phyloP scores from a whole-genome alignment of 2,113 vertebrate genomes.

The Lucifuga dentata region DNA sequence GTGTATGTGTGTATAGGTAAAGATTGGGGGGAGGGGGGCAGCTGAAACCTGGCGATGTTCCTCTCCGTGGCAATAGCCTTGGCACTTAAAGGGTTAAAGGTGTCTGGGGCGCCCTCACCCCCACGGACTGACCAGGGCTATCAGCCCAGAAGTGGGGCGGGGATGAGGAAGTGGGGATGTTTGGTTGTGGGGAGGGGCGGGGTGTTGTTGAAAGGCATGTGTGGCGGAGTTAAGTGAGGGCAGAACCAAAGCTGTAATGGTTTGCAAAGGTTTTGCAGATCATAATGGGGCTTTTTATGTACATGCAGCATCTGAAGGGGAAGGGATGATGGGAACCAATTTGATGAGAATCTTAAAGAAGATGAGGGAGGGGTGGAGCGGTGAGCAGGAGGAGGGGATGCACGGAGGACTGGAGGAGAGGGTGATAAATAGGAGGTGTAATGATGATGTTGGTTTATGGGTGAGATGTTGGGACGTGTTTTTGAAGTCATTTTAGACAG shows the following conservation, averaged over 20 bases:
- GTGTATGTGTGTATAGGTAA: conserved; percentile 15
- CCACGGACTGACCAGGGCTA: conserved; percentile 60
- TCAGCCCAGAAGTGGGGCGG: conserved; percentile 18
- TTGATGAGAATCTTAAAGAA: conserved; percentile 62
- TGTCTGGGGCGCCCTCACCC: conserved; percentile 81
- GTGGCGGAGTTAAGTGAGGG: conserved; percentile 24
- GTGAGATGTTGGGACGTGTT: too few relatives aligned
- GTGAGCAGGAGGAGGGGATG: conserved; percentile 40
- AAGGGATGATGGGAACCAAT: conserved; percentile 73
- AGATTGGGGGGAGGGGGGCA: background rate
- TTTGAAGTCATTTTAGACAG: conserved; percentile 7
- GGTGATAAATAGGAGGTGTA: too few relatives aligned
- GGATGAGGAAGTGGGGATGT: conserved; percentile 26
- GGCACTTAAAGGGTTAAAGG: conserved; percentile 85
- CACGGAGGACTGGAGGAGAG: conserved; percentile 56
- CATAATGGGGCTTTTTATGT: conserved; percentile 38
- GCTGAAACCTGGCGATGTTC: conserved; percentile 33
- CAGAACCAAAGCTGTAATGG: conserved; percentile 31
- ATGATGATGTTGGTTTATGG: too few relatives aligned
- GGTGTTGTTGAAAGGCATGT: conserved; percentile 8
- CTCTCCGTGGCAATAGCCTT: conserved; percentile 65
- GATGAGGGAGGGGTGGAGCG: conserved; percentile 41
- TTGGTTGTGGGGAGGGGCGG: conserved; percentile 2
- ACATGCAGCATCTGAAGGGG: conserved; percentile 52
- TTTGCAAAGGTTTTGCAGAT: conserved; percentile 27